Evolutionary conservation across 2,888 invertebrate genomes (phyloP), one percentile per base, ranked within the genome.

Genomic region (Pristionchus exspectatus): DNA sequence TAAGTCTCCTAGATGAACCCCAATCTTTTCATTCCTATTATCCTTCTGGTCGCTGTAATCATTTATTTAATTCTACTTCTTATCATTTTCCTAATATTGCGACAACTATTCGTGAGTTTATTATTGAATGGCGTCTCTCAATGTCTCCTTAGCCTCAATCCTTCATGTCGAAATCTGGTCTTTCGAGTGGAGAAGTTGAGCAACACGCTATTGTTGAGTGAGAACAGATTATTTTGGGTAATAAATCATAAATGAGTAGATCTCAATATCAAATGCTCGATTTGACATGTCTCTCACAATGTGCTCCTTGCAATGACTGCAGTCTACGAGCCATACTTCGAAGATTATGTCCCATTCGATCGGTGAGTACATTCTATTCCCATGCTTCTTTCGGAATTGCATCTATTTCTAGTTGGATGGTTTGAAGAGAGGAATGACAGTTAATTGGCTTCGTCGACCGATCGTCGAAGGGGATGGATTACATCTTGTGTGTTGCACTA

Each of bases 401-500:
- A 74, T 33, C 21, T 77, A n/a, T 18, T 74, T 89, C n/a, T 83
- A 89, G 89, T 44, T 89, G 38, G 30, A 33, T 27, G 18, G 81
- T n/a, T 18, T 89, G 50, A 38, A 44, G 10, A 2, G 54, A 50
- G 59, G 81, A 10, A 69, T 89, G 72, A 89, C 89, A 30, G 83
- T 89, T 14, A 59, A 89, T 63, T 89, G 89, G 81, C 50, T 89
- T 16, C 33, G 89, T 33, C 56, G 66, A 30, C 89, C 89, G 4
- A 66, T 89, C 2, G 89, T 77, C 27, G 89, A 89, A 63, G 81
- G 83, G 12, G 89, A 89, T 10, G 89, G 89, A 66, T 18, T 89
- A 1, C 30, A 89, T 83, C 83, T 89, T 16, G 89, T 89, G 12
- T 89, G 89, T 38, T 89, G 89, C 54, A 66, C 77, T 38, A 77